Conservation (phyloP, 1,140 invertebrate species). For the Heliothis subflexa region DNA sequence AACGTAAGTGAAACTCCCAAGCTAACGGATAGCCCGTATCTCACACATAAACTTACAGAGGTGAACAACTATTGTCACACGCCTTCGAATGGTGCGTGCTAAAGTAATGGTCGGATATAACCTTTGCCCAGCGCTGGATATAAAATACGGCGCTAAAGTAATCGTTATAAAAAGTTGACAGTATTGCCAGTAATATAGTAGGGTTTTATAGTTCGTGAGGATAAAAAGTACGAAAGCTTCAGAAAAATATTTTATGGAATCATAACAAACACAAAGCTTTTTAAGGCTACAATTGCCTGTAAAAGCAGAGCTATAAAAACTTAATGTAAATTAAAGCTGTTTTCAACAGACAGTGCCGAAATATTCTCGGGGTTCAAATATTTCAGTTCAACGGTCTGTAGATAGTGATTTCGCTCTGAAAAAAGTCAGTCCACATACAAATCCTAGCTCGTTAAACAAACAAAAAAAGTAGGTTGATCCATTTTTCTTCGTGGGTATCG, state of each 20-base stretch:
- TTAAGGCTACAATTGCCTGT: not conserved
- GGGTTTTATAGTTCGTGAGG: slow-evolving; percentile 10
- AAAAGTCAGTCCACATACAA: too few relatives aligned
- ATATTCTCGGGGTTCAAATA: not conserved
- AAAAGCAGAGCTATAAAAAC: not conserved
- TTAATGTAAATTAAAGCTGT: not conserved
- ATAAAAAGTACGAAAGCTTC: slow-evolving; percentile 20
- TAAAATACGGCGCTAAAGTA: slow-evolving; percentile 28
- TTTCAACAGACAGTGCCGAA: not conserved
- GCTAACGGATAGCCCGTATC: slow-evolving; percentile 7
- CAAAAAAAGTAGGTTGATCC: not conserved
- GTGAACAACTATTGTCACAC: slow-evolving; percentile 2
- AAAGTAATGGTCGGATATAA: not conserved
- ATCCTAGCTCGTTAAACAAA: not conserved
- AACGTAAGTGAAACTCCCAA: slow-evolving; percentile 4
- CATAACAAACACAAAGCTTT: slow-evolving; percentile 5
- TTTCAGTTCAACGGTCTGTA: not conserved
- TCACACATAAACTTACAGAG: slow-evolving; percentile 2
- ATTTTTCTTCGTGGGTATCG: not conserved
- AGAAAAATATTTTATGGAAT: slow-evolving; percentile 33
- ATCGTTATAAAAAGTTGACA: slow-evolving; percentile 23
- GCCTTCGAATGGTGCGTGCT: slow-evolving; percentile 13
- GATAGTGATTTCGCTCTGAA: not conserved
- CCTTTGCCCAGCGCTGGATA: slow-evolving; percentile 22
- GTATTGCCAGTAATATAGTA: slow-evolving; percentile 1